Base-by-base conservation (phyloP, 2,797 vertebrate genomes). In the Brachyalestes nurse region DNA sequence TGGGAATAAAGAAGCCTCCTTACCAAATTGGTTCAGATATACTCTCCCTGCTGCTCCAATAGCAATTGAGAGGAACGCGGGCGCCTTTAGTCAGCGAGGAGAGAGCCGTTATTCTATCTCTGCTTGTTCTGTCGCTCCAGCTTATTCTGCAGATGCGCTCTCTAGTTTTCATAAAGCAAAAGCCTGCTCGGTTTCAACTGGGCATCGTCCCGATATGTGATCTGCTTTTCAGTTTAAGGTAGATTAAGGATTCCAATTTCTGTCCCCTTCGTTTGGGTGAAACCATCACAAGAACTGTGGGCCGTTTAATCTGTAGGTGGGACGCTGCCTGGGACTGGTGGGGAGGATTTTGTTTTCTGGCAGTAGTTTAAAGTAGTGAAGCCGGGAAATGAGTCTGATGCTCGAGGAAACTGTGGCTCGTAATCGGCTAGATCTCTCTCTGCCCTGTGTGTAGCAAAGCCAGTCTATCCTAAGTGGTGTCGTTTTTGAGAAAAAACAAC, bases 1-100 rank as follows among this genome's bases (percentile, higher is more conserved):
- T 95, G 94, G 92, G 91, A 92, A 92, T 93, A 95, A 94, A 95
- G 94, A 95, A 95, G 94, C 92, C 95, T 95, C 94, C 94, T 94
- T 95, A 94, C 93, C 93, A 93, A 92, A 83, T 91, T 80, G 86
- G 91, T 90, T 88, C 92, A 93, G 91, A 93, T 92, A 85, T 90
- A 92, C 89, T 89, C 91, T 93, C 90, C 90, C 89, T 93, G 93
- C 91, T 84, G 89, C 91, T 93, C 91, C 92, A 86, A 88, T 90
- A 89, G 77, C 78, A 85, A 84, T 72, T 82, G 83, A 90, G 84
- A 90, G 88, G 86, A 89, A 91, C 84, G 90, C 86, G 79, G 85
- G 90, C 86, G 80, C 81, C 49, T 85, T 82, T 86, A 82, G 78
- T 84, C 77, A 79, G 23, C 65, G 45, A 77, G 78, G 77, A 86